Evolutionary conservation across 2,113 vertebrate species (phyloP).

Genomic region (pig (Sus scrofa)): DNA sequence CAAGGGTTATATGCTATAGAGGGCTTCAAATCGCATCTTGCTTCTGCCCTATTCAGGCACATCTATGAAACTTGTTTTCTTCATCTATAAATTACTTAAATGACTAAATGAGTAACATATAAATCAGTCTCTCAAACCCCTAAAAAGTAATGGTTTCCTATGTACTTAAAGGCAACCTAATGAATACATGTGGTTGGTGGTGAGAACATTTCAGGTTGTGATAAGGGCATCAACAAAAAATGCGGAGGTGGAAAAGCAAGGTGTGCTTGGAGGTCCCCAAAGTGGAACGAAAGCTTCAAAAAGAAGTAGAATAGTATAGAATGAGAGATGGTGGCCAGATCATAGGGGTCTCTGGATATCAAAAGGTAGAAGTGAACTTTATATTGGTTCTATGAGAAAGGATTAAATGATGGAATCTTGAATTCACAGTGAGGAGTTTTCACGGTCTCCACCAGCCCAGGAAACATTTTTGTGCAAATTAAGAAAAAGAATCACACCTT

Average conservation of each 20-base stretch:
- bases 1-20: background rate
- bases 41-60: background rate
- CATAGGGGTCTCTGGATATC: background rate
- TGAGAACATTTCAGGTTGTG: background rate
- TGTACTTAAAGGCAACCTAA: background rate
- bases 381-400: background rate
- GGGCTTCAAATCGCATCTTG: background rate
- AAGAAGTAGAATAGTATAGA: background rate
- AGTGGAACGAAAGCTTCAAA: background rate
- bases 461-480: background rate
- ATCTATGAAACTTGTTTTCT: constrained; percentile 4
- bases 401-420: background rate
- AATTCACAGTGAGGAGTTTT: background rate
- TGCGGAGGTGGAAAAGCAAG: background rate
- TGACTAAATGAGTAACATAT: background rate
- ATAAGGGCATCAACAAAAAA: background rate
- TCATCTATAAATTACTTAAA: background rate
- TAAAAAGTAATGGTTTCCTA: background rate
- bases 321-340: background rate
- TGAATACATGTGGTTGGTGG: background rate
- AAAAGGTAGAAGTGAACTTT: background rate
- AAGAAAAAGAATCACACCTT: background rate
- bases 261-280: background rate
- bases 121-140: background rate
- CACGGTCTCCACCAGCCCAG: background rate